Conservation (phyloP, 2,797 vertebrate genomes). For the Oreochromis mossambicus region DNA sequence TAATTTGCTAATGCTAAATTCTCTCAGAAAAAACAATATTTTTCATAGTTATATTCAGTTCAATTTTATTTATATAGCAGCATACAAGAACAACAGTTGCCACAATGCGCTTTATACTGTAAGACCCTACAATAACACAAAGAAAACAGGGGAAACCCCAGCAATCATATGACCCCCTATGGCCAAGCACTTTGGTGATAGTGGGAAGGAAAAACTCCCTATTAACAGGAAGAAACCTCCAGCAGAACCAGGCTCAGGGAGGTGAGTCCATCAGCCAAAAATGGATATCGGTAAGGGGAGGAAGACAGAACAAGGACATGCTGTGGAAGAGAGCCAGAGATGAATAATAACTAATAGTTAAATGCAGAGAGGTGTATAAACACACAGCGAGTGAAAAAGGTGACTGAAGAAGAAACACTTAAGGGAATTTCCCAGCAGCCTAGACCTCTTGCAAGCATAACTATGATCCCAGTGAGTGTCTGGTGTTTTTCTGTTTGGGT, state of each 20-base stretch:
- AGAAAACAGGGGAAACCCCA: background rate
- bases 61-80: background rate
- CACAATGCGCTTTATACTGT: background rate
- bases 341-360: background rate
- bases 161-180: background rate
- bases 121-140: background rate
- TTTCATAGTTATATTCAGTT: background rate
- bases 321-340: background rate
- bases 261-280: background rate
- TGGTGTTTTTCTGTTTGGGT: too few species aligned
- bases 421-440: background rate
- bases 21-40: background rate
- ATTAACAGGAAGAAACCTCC: background rate
- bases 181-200: background rate
- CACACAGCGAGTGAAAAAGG: background rate
- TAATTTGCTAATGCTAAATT: background rate
- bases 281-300: background rate
- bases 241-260: background rate
- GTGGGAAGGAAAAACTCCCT: background rate
- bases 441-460: background rate
- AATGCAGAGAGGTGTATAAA: background rate
- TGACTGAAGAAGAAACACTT: background rate
- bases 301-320: background rate
- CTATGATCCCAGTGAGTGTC: too few species aligned
- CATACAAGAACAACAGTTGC: background rate